phyloP scores from a whole-genome alignment of 2,113 vertebrate species.

The Grus americana region DNA sequence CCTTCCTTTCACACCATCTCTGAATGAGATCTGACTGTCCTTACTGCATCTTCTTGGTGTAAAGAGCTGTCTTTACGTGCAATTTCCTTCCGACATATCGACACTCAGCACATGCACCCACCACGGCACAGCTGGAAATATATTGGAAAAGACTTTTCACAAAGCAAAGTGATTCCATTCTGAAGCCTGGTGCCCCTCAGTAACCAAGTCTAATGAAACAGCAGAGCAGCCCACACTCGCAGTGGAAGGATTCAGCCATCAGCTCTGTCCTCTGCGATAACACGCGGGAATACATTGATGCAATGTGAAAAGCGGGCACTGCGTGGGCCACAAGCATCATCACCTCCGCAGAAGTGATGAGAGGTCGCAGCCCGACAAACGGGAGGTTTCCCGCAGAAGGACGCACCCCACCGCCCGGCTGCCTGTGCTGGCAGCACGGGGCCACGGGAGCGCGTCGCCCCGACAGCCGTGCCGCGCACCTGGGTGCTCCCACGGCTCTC shows the following conservation, averaged over 20 bases:
- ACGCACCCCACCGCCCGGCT: accelerated
- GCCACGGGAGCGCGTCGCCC: accelerated
- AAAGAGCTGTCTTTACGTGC: not conserved
- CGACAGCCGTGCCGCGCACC: accelerated
- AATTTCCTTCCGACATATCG: not conserved
- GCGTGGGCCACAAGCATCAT: not conserved
- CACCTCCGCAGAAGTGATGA: not conserved
- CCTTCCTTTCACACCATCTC: not conserved
- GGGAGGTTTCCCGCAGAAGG: not conserved
- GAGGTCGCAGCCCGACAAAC: accelerated
- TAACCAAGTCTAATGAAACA: accelerated
- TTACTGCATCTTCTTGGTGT: accelerated
- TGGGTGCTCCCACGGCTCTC: accelerated
- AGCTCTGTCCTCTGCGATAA: not conserved
- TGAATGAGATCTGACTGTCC: not conserved
- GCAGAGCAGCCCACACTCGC: not conserved
- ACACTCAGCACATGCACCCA: not conserved
- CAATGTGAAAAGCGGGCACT: accelerated
- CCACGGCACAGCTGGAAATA: not conserved
- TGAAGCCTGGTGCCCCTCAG: not conserved
- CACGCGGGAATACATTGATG: accelerated
- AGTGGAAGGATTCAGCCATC: not conserved
- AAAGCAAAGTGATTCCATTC: not conserved
- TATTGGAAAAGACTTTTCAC: accelerated
- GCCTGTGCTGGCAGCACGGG: accelerated